phyloP scores from a whole-genome alignment of 2,888 invertebrate species.

The Chrysotoxum bicinctum region DNA sequence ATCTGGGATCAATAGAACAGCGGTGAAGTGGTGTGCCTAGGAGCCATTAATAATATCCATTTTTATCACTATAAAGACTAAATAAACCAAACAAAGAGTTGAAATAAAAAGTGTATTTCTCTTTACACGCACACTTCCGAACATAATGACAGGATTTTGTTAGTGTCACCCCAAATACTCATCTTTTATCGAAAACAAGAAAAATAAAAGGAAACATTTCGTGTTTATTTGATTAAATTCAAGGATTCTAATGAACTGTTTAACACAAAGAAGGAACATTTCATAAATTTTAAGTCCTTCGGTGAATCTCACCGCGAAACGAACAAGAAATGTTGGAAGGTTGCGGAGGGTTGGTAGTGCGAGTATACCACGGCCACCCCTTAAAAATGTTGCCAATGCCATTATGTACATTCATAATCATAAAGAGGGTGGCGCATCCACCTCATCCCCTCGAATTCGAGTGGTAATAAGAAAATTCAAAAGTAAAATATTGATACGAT shows the following conservation, averaged over 20 bases:
- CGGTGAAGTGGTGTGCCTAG: slow-evolving; percentile 22
- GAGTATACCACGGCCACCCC: slow-evolving; percentile 30
- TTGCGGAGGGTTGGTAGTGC: neutral
- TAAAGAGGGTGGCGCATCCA: neutral
- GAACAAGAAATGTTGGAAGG: neutral
- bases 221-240: slow-evolving; percentile 63
- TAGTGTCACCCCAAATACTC: slow-evolving; percentile 36
- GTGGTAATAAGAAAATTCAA: slow-evolving; percentile 34
- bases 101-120: neutral
- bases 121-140: slow-evolving; percentile 10
- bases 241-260: slow-evolving; percentile 67
- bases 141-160: slow-evolving; percentile 67
- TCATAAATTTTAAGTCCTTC: slow-evolving; percentile 43
- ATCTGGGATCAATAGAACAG: slow-evolving; percentile 42
- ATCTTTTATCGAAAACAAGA: slow-evolving; percentile 3
- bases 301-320: slow-evolving; percentile 40
- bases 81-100: slow-evolving; percentile 47
- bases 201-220: slow-evolving; percentile 27
- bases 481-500: slow-evolving; percentile 67
- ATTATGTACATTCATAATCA: slow-evolving; percentile 52
- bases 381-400: slow-evolving; percentile 33
- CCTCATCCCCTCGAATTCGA: slow-evolving; percentile 10
- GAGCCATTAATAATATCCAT: slow-evolving; percentile 36
- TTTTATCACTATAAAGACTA: slow-evolving; percentile 4
- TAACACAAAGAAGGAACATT: slow-evolving; percentile 34